Evolutionary conservation across 2,113 vertebrate species (phyloP).

Genomic region (Megaptera novaeangliae): DNA sequence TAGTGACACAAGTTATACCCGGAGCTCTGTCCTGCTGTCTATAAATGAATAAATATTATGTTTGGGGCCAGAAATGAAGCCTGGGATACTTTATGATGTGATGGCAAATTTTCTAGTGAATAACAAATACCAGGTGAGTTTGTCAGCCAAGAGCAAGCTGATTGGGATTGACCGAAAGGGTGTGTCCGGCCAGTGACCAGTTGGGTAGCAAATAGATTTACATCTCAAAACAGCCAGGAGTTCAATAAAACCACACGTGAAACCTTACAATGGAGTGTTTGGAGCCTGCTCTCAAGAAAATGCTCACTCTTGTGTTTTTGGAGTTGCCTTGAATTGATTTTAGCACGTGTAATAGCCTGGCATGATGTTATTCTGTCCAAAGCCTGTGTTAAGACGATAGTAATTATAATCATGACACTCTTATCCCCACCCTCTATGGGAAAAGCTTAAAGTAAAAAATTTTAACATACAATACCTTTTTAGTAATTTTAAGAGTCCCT

Average conservation of each 20-base stretch:
- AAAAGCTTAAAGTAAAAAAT: neutral
- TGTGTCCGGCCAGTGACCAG: neutral
- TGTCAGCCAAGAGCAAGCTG: neutral
- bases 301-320: neutral
- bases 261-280: neutral
- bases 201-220: neutral
- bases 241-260: neutral
- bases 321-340: neutral
- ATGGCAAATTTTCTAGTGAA: neutral
- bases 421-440: neutral
- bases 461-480: neutral
- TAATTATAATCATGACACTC: neutral
- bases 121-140: neutral
- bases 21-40: neutral
- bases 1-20: neutral
- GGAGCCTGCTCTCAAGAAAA: neutral
- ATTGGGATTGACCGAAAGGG: neutral
- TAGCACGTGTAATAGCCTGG: neutral
- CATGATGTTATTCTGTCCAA: neutral
- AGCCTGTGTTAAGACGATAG: neutral
- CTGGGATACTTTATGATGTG: neutral
- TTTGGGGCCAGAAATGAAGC: neutral
- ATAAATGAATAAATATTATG: neutral
- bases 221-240: neutral
- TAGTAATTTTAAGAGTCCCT: neutral